Evolutionary conservation across 2,113 vertebrate species (phyloP), one percentile per base, ranked within the genome.

Genomic region (Puffinus mauretanicus): DNA sequence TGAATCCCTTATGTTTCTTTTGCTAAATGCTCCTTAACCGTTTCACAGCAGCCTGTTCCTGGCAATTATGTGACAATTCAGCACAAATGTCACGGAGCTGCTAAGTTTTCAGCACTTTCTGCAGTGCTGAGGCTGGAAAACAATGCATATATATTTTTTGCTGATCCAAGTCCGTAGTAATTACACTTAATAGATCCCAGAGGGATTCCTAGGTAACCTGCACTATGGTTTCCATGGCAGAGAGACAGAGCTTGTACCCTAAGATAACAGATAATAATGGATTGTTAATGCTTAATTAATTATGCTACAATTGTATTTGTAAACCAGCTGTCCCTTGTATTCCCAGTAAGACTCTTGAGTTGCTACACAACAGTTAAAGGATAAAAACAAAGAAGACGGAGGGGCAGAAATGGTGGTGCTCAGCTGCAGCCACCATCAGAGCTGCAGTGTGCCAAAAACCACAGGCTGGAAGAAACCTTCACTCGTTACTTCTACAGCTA

Each of bases 171-270:
- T 69, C 94, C 94, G 92, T 61, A 20, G 94, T 93, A 96, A 97
- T 97, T 96, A 88, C 93, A 65, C 90, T 96, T 95, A 93, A 96
- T 92, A 96, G 95, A 85, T 96, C 95, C 96, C 97, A 4, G 77
- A 93, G 95, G 96, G 95, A 97, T 96, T 95, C 95, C 92, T 90
- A 21, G 93, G 90, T 95, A 97, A 95, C 90, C 93, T 96, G 90
- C 94, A 88, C 86, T 84, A 32, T 44, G 88, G 97, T 97, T 97
- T 97, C 97, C 96, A 96, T 96, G 95, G 93, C 92, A 97, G 96
- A 86, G 67, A 95, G 78, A 77, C 92, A 78, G 82, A 91, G 95
- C 84, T 89, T 44, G 70, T 61, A 76, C 19, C 88, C 70, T 14
- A 61, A 8, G 47, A 94, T 91, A 96, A 91, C 75, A 66, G 85